Percentiles rank a stretch among this genome's conserved stretches.
Evolutionary conservation across 1,140 invertebrate species (phyloP).

Genomic region (Papilio aristodemus): DNA sequence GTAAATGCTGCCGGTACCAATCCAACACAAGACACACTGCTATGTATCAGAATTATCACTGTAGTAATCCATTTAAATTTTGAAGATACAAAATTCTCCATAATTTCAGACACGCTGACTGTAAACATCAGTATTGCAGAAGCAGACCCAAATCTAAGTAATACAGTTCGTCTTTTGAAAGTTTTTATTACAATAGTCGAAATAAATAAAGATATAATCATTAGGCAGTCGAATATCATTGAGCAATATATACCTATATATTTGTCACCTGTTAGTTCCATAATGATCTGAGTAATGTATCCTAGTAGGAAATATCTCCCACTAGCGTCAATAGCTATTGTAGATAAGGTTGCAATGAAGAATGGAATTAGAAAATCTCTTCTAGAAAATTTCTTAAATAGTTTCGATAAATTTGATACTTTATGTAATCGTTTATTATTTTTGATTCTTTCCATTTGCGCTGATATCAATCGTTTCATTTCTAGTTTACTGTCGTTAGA

Average conservation of each 20-base stretch:
- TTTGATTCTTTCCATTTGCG: conserved; percentile 38
- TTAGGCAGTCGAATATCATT: conserved; percentile 43
- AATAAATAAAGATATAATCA: conserved; percentile 38
- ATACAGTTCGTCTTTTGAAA: conserved; percentile 45
- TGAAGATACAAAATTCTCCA: conserved; percentile 32
- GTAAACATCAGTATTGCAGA: conserved; percentile 46
- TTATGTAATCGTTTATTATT: not conserved
- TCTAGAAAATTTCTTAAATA: conserved; percentile 30
- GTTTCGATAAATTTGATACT: not conserved
- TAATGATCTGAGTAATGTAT: conserved; percentile 52
- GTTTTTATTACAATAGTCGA: conserved; percentile 42
- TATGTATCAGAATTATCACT: conserved; percentile 43
- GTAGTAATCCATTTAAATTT: conserved; percentile 41
- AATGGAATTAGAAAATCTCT: conserved; percentile 52
- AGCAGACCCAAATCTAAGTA: conserved; percentile 42
- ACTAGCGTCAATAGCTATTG: conserved; percentile 44
- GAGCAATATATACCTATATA: conserved; percentile 47
- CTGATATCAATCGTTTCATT: conserved; percentile 37
- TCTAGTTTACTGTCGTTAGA: conserved; percentile 37
- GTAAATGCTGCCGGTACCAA: conserved; percentile 47
- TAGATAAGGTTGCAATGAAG: conserved; percentile 42
- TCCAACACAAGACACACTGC: conserved; percentile 47
- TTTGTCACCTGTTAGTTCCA: conserved; percentile 44
- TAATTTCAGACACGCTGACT: conserved; percentile 40
- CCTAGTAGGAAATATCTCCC: conserved; percentile 49